A percentile compares a stretch with the other conserved stretches of the same genome.
Conservation (phyloP, 1,140 invertebrate genomes). For the Anastrepha ludens region DNA sequence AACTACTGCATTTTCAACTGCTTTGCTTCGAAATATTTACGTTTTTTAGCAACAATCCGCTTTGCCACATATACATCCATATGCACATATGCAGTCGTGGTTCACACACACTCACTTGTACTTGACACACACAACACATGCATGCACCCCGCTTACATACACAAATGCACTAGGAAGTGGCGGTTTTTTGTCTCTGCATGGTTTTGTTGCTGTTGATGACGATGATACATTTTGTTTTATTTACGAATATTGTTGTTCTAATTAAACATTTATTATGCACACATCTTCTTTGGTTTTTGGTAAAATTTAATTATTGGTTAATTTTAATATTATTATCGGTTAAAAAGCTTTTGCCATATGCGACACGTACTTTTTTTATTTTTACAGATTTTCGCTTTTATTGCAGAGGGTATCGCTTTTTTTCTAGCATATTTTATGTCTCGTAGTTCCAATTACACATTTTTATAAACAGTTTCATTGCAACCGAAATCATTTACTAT, state of each 20-base stretch:
- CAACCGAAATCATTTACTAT: neutral
- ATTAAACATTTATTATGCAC: neutral
- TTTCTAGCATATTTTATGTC: neutral
- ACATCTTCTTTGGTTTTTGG: neutral
- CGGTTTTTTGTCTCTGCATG: slow-evolving; percentile 11
- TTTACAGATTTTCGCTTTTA: neutral
- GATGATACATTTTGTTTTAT: slow-evolving; percentile 52
- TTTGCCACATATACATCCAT: neutral
- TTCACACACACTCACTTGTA: neutral
- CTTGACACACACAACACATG: neutral
- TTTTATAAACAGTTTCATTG: neutral
- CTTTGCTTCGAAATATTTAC: neutral
- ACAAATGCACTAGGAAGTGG: neutral
- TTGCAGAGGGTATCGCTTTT: neutral
- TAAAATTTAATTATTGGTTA: no score
- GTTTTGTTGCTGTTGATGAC: slow-evolving; percentile 44
- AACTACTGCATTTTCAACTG: neutral
- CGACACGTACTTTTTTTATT: neutral
- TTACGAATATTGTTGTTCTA: slow-evolving; percentile 20
- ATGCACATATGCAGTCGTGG: neutral
- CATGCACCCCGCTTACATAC: neutral
- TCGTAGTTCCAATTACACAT: neutral
- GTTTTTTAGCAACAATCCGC: neutral
- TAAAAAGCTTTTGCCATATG: no score
- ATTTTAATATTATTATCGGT: no score